Evolutionary conservation across 2,113 vertebrate genomes (phyloP), one percentile per base, ranked within the genome.

Genomic region (Progne subis): DNA sequence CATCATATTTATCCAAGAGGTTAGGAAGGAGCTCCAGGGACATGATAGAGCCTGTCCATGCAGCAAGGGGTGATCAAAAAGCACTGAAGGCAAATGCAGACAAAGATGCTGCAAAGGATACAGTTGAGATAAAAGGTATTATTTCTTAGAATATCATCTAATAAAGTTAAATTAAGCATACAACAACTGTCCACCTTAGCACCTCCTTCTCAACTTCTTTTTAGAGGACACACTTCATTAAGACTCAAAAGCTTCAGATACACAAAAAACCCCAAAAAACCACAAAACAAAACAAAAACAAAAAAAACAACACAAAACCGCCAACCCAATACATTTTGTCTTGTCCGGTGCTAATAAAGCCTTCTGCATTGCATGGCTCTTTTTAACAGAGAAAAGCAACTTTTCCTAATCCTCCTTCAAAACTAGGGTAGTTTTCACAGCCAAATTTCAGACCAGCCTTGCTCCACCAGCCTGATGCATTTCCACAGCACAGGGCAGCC

Each of bases 331-430:
- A 9, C 5, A 14, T 55, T 67, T 89, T 53, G 55, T 7, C 81
- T 78, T 59, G 34, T 39, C 56, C 18, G 3, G 18, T 25, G 15
- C 17, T 64, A 50, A 15, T 21, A 47, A 59, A 1, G 9, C 24
- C 1, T 1, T 12, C 46, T 39, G 10, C 21, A 14, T 41, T 14
- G 5, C 17, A 4, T 3, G 15, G 15, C 19, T 7, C n/a, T 81
- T 81, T 77, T 89, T 34, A 43, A 39, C 2, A n/a, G 32, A 61
- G 16, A 80, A 57, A 68, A 41, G 3, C 12, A 11, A 14, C 5
- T 69, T 90, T 60, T 82, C 53, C 20, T 50, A 46, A 65, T 39
- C 21, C 44, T 52, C 23, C 37, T 65, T 28, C 53, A 79, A 56
- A 78, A 79, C 0, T 6, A 7, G 12, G 1, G 15, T 34, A 6